Conservation (phyloP, 2,113 vertebrate genomes). For the Macrotus californicus region DNA sequence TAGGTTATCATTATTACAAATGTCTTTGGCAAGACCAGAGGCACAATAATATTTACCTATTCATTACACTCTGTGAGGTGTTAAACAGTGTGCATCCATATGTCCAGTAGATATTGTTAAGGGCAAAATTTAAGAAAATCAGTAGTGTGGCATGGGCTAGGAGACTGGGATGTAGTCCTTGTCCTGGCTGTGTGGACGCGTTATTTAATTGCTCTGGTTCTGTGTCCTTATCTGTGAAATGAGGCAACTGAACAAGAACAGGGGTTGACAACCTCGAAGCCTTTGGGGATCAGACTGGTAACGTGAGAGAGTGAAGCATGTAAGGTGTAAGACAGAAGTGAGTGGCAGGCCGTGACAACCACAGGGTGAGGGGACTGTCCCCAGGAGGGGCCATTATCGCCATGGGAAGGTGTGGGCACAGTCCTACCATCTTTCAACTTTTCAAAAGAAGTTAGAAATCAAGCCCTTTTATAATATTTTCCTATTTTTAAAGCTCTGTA, state of each 20-base stretch:
- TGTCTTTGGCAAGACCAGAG: not conserved
- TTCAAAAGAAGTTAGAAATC: not conserved
- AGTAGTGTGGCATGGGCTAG: not conserved
- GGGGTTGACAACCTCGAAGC: not conserved
- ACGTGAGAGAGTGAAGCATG: not conserved
- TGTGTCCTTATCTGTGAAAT: constrained; percentile 8
- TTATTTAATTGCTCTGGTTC: not conserved
- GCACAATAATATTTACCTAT: constrained; percentile 18
- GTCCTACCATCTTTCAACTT: not conserved
- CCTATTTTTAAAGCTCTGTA: not conserved
- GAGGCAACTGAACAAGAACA: not conserved
- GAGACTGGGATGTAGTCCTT: not conserved
- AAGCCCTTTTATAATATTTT: not conserved
- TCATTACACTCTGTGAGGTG: not conserved
- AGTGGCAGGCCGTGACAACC: not conserved
- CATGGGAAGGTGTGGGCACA: not conserved
- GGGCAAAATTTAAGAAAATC: not conserved
- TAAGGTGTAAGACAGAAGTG: not conserved
- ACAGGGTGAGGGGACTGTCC: not conserved
- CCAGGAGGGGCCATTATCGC: not conserved
- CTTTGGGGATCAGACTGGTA: not conserved
- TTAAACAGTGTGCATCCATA: not conserved
- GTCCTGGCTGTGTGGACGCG: not conserved
- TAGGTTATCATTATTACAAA: not conserved
- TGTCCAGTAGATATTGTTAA: not conserved